Evolutionary conservation across 2,113 vertebrate species (phyloP), one percentile per base, ranked within the genome.

Genomic region (Nyctereutes procyonoides): DNA sequence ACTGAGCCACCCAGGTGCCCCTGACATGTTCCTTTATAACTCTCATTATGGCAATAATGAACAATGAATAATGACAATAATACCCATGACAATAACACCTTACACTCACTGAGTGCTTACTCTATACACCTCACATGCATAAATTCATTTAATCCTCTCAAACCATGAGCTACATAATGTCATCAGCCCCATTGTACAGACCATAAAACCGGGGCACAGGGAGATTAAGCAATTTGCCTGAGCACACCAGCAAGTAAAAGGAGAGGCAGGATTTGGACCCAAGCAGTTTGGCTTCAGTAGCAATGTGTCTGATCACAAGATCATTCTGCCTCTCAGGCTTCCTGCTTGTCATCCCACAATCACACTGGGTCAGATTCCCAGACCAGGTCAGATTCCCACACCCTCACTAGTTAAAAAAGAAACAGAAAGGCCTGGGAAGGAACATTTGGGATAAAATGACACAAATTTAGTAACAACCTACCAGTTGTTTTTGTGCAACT

Each of bases 351-450:
- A 28, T 93, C 95, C 95, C 87, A 71, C 30, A 87, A 92, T 92
- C 89, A 90, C 35, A 97, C 28, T 43, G 43, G 95, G 88, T 94
- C 97, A 97, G 87, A 94, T 95, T 97, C 97, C 91, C 88, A 97
- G 56, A 32, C 74, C 97, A 97, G 96, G 96, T 97, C 98, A 98
- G 87, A 96, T 98, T 98, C 97, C 97, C 98, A 98, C 77, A 98
- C 87, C 69, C 97, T 93, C 38, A 1, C 62, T 48, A 96, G 84
- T 96, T 95, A 96, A 98, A 98, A 98, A 96, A 94, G 92, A 94
- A 98, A 95, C 95, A 97, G 93, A 96, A 97, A 92, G 90, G 87
- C 95, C 84, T 97, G 95, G 97, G 97, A 97, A 97, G 94, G 96
- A 97, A 95, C 88, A 96, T 65, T 65, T 86, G 80, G 95, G 15